Evolutionary conservation across 1,140 invertebrate genomes (phyloP).

Genomic region (Hermetia illucens): DNA sequence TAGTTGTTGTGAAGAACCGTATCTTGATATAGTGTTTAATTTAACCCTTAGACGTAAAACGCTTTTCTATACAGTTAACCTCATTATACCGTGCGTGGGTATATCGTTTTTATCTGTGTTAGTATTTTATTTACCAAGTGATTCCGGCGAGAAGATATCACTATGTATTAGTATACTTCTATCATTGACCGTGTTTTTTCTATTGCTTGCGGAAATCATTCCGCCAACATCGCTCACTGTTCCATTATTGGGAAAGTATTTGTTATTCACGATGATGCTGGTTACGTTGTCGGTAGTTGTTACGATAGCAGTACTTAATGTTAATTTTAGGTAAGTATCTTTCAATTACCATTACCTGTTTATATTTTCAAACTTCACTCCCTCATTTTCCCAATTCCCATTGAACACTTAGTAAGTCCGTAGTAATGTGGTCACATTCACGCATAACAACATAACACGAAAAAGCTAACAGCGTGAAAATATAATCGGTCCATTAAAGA

Average conservation of each 20-base stretch:
- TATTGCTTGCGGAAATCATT: slow-evolving; percentile 94
- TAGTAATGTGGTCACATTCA: no score
- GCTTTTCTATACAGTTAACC: slow-evolving; percentile 93
- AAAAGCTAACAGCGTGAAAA: no score
- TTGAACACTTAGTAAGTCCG: no score
- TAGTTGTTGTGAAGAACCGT: slow-evolving; percentile 81
- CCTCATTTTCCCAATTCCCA: background rate
- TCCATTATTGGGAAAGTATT: slow-evolving; percentile 93
- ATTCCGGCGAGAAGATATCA: slow-evolving; percentile 95
- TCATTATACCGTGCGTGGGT: slow-evolving; percentile 91
- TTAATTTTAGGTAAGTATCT: slow-evolving; percentile 71
- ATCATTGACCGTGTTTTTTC: slow-evolving; percentile 97
- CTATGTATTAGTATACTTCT: slow-evolving; percentile 97
- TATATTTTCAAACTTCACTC: background rate
- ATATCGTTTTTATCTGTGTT: slow-evolving; percentile 95
- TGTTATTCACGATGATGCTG: slow-evolving; percentile 98
- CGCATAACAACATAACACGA: no score
- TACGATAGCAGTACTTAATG: slow-evolving; percentile 95
- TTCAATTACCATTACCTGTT: background rate
- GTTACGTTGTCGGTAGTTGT: slow-evolving; percentile 96
- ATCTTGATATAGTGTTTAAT: slow-evolving; percentile 95
- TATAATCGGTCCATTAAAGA: no score
- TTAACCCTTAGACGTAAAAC: slow-evolving; percentile 92
- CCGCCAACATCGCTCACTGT: slow-evolving; percentile 98
- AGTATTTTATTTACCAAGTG: slow-evolving; percentile 97